phyloP scores from a whole-genome alignment of 1,140 invertebrate species.

The Akabosia matsudoensis region DNA sequence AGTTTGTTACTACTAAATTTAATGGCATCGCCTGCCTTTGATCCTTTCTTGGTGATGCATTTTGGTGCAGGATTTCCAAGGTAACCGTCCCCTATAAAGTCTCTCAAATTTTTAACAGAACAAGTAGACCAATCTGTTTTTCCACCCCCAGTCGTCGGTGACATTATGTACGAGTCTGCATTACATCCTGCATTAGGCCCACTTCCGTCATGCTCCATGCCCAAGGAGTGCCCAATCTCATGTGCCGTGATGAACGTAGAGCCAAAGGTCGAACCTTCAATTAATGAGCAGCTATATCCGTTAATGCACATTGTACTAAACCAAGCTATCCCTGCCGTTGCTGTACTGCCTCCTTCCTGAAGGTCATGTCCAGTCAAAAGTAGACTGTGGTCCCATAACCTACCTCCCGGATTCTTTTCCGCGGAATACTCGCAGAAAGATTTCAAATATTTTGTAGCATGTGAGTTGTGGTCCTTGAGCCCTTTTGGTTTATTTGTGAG shows the following conservation, averaged over 20 bases:
- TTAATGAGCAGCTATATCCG: constrained; percentile 27
- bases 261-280: constrained; percentile 25
- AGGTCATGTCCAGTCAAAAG: constrained; percentile 13
- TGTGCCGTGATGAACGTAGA: constrained; percentile 20
- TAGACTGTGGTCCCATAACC: constrained; percentile 29
- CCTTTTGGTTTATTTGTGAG: neutral
- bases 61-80: neutral
- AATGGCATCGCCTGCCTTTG: neutral
- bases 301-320: constrained; percentile 27
- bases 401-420: constrained; percentile 2
- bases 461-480: neutral
- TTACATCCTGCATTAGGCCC: constrained; percentile 13
- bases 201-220: constrained; percentile 30
- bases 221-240: constrained; percentile 25
- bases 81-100: constrained; percentile 25
- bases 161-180: constrained; percentile 26
- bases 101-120: constrained; percentile 17
- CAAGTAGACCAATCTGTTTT: constrained; percentile 28
- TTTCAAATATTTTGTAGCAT: constrained; percentile 23
- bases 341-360: neutral
- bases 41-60: constrained; percentile 1
- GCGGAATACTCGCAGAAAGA: constrained; percentile 28
- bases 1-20: constrained; percentile 7
- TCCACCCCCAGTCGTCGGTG: constrained; percentile 26
- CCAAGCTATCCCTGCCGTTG: constrained; percentile 25